Evolutionary conservation across 1,140 invertebrate species (phyloP), one percentile per base, ranked within the genome.

Genomic region (Akabosia matsudoensis): DNA sequence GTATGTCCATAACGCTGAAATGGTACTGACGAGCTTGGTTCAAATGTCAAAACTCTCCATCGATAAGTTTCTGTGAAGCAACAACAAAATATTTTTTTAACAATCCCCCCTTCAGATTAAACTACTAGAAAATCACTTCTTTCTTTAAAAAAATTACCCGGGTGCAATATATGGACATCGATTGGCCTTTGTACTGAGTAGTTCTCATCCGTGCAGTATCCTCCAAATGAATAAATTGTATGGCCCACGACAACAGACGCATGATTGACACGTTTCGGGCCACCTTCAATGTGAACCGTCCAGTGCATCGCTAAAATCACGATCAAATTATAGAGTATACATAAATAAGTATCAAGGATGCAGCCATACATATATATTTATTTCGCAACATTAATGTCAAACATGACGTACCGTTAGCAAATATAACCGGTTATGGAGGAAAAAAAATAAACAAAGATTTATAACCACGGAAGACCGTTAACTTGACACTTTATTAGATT

Each of bases 181-280:
- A 97, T 96, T 1, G 92, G 90, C 22, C 90, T 87, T 54, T 87
- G 87, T 1, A 85, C 84, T 37, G 87, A 85, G 84, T 92, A 94
- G 82, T 93, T 90, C 82, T 93, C 91, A 26, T 89, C 90, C 1
- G 92, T 92, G 82, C 91, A 94, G 83, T 94, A 97, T 24, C 95
- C 95, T 28, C 95, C 95, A 86, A 97, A 97, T 0, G 92, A 93
- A 83, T 91, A 97, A 72, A 97, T 93, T 81, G 89, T 90, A 76
- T 92, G 89, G 22, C 88, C 90, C 52, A 96, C 89, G 72, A 89
- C 88, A 37, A 93, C 93, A n/a, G 94, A 93, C 14, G 95, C 94
- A 89, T 97, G 95, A 84, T 97, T 97, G 0, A 97, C 90, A 33
- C 88, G 86, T 82, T 89, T 87, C 1, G 92, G 93, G 28, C 93